Base-by-base conservation (phyloP, 2,888 invertebrate species). In the Metallyticus violacea region DNA sequence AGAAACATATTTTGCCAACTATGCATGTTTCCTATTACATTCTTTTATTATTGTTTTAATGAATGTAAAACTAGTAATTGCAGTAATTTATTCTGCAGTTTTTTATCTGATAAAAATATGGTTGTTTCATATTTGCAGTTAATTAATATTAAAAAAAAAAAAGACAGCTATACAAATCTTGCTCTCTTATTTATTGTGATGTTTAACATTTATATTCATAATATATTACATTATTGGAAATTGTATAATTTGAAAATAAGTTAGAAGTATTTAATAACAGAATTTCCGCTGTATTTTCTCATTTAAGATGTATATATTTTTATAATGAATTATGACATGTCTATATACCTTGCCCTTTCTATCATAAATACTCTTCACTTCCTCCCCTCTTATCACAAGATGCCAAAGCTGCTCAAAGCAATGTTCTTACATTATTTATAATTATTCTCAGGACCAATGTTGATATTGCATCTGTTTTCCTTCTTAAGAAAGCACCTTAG, bases 341-440 rank as follows among this genome's bases (percentile, higher is more conserved):
- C 15, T 62, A 9, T 62, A 2, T 62, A 62, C 40, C 30, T n/a
- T n/a, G n/a, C n/a, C n/a, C n/a, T n/a, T n/a, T n/a, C n/a, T n/a
- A n/a, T n/a, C n/a, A 85, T 79, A 26, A 7, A 79, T 79, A 26
- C 22, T 76, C 76, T 28, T 86, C 29, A 62, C 15, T 6, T 29
- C 6, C 26, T 25, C 81, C n/a, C 62, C 85, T 30, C 79, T 85
- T 2, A 40, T 84, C 84, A 83, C 79, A 76, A 87, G 84, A 87
- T 86, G 87, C 86, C 87, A 87, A 87, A 87, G 87, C 87, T 85
- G 85, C 85, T 87, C 85, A 85, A 87, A 62, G 87, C 87, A 85
- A 86, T 15, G 27, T 82, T 76, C 76, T 40, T 81, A 29, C 15
- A 76, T 82, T 82, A 82, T 76, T 76, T 76, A 28, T 27, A 79